Conservation (phyloP, 2,888 invertebrate genomes). For the Crossocerus cetratus region DNA sequence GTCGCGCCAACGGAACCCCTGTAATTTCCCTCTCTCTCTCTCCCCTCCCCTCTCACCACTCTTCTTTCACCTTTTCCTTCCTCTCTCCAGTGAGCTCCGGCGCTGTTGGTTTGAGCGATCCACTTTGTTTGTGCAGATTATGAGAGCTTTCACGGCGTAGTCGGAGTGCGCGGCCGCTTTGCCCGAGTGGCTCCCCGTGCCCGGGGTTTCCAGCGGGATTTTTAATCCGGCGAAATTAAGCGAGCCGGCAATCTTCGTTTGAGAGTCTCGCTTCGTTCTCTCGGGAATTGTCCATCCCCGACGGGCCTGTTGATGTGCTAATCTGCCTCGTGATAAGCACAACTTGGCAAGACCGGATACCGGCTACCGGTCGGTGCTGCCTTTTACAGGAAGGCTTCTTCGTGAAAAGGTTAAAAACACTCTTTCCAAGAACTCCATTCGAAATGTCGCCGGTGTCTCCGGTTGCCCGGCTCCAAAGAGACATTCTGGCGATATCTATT, state of each 20-base stretch:
- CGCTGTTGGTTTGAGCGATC: not conserved
- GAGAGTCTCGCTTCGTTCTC: slow-evolving; percentile 39
- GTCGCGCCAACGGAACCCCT: slow-evolving; percentile 52
- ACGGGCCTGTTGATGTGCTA: no score
- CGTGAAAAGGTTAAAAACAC: not conserved
- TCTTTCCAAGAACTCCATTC: not conserved
- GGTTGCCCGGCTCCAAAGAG: not conserved
- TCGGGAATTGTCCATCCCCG: slow-evolving; percentile 29
- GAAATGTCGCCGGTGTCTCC: slow-evolving; percentile 22
- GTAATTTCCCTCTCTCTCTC: not conserved
- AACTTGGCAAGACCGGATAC: not conserved
- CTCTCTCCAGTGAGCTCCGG: not conserved
- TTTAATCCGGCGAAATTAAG: slow-evolving; percentile 52
- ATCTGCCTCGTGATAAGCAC: no score
- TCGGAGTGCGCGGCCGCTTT: no score
- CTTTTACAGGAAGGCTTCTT: not conserved
- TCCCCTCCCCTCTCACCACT: slow-evolving; percentile 40
- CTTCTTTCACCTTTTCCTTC: slow-evolving; percentile 45
- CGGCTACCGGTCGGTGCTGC: not conserved
- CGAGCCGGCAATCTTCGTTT: slow-evolving; percentile 24
- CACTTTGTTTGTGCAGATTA: slow-evolving; percentile 65
- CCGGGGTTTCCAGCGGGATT: slow-evolving; percentile 39
- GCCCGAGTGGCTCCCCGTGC: no score
- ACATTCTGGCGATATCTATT: slow-evolving; percentile 25
- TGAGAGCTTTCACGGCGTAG: slow-evolving; percentile 55